phyloP scores from a whole-genome alignment of 2,113 vertebrate genomes.

The Orcinus orca region DNA sequence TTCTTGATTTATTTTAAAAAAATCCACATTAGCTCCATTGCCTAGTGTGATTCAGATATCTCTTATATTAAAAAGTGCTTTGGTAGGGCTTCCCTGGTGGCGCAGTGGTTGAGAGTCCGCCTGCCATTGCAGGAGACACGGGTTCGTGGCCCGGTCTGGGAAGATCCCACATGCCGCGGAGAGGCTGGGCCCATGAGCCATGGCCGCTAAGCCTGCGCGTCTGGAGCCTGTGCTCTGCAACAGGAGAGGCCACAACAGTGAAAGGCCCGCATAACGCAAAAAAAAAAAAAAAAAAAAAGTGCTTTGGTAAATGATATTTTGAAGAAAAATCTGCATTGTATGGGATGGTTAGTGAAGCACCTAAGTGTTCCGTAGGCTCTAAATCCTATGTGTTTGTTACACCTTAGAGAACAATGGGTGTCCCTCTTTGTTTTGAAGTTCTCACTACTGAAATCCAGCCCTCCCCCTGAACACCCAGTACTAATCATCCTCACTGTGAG shows the following conservation, averaged over 20 bases:
- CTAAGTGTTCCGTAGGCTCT: not conserved
- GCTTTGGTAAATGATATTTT: not conserved
- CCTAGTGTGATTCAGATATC: not conserved
- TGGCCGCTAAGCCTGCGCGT: too few relatives aligned
- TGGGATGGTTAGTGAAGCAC: not conserved
- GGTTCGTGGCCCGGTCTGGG: too few relatives aligned
- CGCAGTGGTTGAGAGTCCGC: too few relatives aligned
- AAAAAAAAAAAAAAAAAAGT: not conserved
- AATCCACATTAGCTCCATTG: not conserved
- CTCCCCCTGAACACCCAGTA: not conserved
- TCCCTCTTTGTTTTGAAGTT: not conserved
- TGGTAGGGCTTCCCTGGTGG: not conserved
- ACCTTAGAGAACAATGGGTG: not conserved
- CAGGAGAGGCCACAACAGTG: too few relatives aligned
- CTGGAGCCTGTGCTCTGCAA: too few relatives aligned
- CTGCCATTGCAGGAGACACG: fast-evolving
- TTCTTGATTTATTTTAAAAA: not conserved
- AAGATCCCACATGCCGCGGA: too few relatives aligned
- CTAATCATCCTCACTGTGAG: not conserved
- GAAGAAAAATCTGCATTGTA: not conserved
- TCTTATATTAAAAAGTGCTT: not conserved
- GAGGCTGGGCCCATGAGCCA: too few relatives aligned
- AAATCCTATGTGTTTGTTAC: not conserved
- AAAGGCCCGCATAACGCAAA: too few relatives aligned
- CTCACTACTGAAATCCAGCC: not conserved